Evolutionary conservation across 1,140 invertebrate species (phyloP).

Genomic region (Zaprionus nigranus): DNA sequence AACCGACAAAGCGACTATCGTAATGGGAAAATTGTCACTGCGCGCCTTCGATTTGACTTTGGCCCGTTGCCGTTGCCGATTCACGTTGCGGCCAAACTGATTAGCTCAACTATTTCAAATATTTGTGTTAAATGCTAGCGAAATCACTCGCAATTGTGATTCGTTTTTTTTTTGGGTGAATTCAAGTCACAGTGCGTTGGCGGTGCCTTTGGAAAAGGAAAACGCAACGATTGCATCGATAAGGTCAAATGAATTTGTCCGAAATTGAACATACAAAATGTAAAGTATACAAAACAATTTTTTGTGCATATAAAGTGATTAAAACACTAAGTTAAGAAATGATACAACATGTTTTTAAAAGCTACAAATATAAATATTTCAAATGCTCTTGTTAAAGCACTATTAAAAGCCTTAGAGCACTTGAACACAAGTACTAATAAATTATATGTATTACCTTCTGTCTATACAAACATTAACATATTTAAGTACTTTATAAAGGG

Average conservation of each 20-base stretch:
- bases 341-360: no score
- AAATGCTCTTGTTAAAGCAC: no score
- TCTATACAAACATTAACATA: no score
- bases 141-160: conserved; percentile 54
- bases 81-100: conserved; percentile 38
- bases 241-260: conserved; percentile 3
- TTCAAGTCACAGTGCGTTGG: conserved; percentile 25
- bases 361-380: no score
- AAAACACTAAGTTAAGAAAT: not conserved
- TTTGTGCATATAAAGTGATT: not conserved
- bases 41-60: conserved; percentile 37
- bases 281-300: not conserved
- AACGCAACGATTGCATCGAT: conserved; percentile 8
- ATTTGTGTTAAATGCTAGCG: conserved; percentile 60
- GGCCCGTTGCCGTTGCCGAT: conserved; percentile 22
- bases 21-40: conserved; percentile 50
- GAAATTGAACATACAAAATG: not conserved
- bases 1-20: conserved; percentile 11
- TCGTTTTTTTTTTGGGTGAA: not conserved
- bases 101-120: conserved; percentile 57
- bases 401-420: no score
- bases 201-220: conserved; percentile 22
- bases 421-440: no score
- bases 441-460: no score
- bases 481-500: no score